Percentiles rank a stretch among this genome's conserved stretches.
phyloP scores from a whole-genome alignment of 2,888 invertebrate species.

The Galeopsomyia nigrocyanea region DNA sequence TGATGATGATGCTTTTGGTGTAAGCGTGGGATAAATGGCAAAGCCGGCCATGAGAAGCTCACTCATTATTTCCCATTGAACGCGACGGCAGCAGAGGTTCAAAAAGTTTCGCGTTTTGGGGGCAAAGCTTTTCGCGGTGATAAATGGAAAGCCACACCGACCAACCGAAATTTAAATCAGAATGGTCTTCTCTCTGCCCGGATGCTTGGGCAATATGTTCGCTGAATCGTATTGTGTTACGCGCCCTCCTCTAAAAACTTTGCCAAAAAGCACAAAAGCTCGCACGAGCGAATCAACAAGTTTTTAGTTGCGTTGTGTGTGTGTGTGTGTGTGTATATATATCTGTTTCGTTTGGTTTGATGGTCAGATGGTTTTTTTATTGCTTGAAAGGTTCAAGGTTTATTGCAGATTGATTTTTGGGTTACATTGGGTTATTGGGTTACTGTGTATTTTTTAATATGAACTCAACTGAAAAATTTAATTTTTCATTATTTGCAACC shows the following conservation, averaged over 20 bases:
- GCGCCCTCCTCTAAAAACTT: slow-evolving; percentile 8
- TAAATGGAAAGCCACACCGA: slow-evolving; percentile 44
- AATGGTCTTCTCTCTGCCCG: slow-evolving; percentile 59
- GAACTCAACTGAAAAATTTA: no score
- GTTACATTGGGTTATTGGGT: no score
- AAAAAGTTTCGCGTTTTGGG: slow-evolving; percentile 41
- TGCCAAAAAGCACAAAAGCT: slow-evolving; percentile 12
- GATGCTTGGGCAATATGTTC: slow-evolving; percentile 60
- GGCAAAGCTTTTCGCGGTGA: slow-evolving; percentile 46
- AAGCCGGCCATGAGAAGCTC: background rate
- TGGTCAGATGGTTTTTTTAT: no score
- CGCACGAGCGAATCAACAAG: slow-evolving; percentile 19
- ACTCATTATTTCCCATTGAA: slow-evolving; percentile 46
- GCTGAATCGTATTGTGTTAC: slow-evolving; percentile 57
- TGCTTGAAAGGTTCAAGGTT: no score
- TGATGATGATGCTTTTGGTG: no score
- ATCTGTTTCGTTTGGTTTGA: no score
- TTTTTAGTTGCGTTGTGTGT: background rate
- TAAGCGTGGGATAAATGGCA: slow-evolving; percentile 3
- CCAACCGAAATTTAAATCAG: slow-evolving; percentile 63
- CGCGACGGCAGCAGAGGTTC: background rate
- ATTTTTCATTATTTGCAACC: no score
- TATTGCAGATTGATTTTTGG: no score
- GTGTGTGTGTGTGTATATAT: no score
- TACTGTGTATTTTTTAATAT: no score